phyloP scores from a whole-genome alignment of 2,113 vertebrate genomes.

The Zeus faber region DNA sequence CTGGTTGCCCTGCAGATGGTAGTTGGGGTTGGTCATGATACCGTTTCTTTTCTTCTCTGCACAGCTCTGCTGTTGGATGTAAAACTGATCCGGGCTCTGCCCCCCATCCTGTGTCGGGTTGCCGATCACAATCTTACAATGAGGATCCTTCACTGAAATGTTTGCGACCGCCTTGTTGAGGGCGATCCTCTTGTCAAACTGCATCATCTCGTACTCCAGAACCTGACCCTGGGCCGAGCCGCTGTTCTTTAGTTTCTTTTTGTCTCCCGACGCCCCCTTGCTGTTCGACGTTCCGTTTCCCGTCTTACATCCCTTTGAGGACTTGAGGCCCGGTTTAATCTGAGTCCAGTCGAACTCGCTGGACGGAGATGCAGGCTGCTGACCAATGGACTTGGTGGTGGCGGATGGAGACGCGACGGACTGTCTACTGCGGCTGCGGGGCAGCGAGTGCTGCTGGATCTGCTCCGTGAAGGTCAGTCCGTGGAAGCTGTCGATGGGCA shows the following conservation, averaged over 20 bases:
- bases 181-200: constrained; percentile 87
- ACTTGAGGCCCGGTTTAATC: constrained; percentile 86
- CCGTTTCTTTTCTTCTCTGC: constrained; percentile 94
- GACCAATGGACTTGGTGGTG: constrained; percentile 85
- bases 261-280: constrained; percentile 84
- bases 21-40: constrained; percentile 98
- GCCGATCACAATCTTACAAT: constrained; percentile 84
- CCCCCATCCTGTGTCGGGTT: constrained; percentile 76
- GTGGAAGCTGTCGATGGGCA: constrained; percentile 95
- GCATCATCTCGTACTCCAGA: constrained; percentile 97
- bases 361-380: constrained; percentile 85
- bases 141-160: constrained; percentile 77
- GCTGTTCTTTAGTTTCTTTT: constrained; percentile 82
- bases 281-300: constrained; percentile 76
- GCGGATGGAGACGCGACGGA: constrained; percentile 93
- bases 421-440: constrained; percentile 93
- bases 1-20: constrained; percentile 94
- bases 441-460: constrained; percentile 95
- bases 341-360: constrained; percentile 94
- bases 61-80: constrained; percentile 88
- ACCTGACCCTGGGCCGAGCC: constrained; percentile 83
- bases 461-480: constrained; percentile 91
- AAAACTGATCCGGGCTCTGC: constrained; percentile 83
- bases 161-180: constrained; percentile 80
- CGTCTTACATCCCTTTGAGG: constrained; percentile 82